Evolutionary conservation across 2,113 vertebrate species (phyloP), one percentile per base, ranked within the genome.

Genomic region (human (Homo sapiens)): DNA sequence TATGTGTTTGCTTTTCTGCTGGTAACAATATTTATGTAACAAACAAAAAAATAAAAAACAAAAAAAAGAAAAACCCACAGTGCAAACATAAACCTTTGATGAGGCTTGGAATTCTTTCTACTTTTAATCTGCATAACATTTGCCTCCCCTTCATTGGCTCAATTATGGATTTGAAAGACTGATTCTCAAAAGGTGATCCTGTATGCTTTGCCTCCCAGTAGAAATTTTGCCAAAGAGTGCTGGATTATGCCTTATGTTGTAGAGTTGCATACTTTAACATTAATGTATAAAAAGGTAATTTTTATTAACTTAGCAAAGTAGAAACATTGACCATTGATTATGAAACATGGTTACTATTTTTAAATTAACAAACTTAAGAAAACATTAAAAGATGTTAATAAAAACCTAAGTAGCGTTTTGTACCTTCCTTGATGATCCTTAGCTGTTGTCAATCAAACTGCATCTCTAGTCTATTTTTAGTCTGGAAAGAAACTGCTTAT

Each of bases 1-100:
- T 93, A 40, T 66, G 6, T 84, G 27, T 93, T 95, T 90, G 57
- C 57, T 92, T 94, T 57, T 48, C 48, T 92, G 40, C 38, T 73
- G 55, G 23, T 85, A 85, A 40, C 16, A 45, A 38, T 75, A 64
- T 91, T 92, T 82, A 88, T 68, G 22, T 50, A 57, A 95, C 64
- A 93, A 97, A 59, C 5, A 4, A 8, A 43, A 7, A 12, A 8
- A 64, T 13, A 64, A 61, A 64, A 48, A 55, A 43, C 27, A 52
- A 79, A 30, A 11, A 9, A 84, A 27, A 45, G 35, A 81, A 32
- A 50, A 43, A 8, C 4, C 23, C 52, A 55, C 45, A 57, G 22
- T 30, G 35, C 1, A 79, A 89, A 59, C 12, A 45, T 85, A 68
- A 80, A 38, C 89, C n/a, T 85, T 73, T 82, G 45, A 40, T 55